A percentile compares a stretch with the other conserved stretches of the same genome.
phyloP scores from a whole-genome alignment of 2,888 invertebrate species.

The Byasa hedistus region DNA sequence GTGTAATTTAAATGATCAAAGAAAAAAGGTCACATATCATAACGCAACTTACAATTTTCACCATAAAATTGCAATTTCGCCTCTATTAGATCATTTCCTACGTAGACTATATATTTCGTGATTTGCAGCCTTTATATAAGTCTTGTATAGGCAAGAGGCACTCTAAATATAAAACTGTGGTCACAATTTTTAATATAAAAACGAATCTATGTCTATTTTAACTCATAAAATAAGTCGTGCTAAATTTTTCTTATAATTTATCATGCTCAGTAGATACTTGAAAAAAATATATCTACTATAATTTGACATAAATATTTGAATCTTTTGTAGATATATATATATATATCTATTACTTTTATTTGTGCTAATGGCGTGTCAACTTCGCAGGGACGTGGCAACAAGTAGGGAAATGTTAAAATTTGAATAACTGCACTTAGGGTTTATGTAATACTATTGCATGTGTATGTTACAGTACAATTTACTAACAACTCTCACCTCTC shows the following conservation, averaged over 20 bases:
- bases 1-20: slow-evolving; percentile 28
- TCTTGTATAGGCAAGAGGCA: slow-evolving; percentile 83
- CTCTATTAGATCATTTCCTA: slow-evolving; percentile 67
- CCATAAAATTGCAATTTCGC: slow-evolving; percentile 74
- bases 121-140: slow-evolving; percentile 81
- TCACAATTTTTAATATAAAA: slow-evolving; percentile 78
- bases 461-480: slow-evolving; percentile 55
- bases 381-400: slow-evolving; percentile 70
- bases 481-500: slow-evolving; percentile 65
- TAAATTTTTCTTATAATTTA: slow-evolving; percentile 62
- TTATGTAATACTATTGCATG: slow-evolving; percentile 60
- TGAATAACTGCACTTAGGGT: slow-evolving; percentile 80
- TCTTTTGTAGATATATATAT: slow-evolving; percentile 35
- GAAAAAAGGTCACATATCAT: slow-evolving; percentile 73
- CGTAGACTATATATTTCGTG: slow-evolving; percentile 78
- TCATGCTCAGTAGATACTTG: slow-evolving; percentile 62
- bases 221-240: slow-evolving; percentile 70
- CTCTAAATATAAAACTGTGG: slow-evolving; percentile 83
- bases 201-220: slow-evolving; percentile 71
- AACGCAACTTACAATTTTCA: slow-evolving; percentile 81
- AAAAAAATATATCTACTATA: slow-evolving; percentile 51
- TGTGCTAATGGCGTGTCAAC: slow-evolving; percentile 75
- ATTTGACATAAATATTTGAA: slow-evolving; percentile 39
- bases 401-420: slow-evolving; percentile 76
- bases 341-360: slow-evolving; percentile 44